phyloP scores from a whole-genome alignment of 2,888 invertebrate genomes.

The Iselma pallidipennis region DNA sequence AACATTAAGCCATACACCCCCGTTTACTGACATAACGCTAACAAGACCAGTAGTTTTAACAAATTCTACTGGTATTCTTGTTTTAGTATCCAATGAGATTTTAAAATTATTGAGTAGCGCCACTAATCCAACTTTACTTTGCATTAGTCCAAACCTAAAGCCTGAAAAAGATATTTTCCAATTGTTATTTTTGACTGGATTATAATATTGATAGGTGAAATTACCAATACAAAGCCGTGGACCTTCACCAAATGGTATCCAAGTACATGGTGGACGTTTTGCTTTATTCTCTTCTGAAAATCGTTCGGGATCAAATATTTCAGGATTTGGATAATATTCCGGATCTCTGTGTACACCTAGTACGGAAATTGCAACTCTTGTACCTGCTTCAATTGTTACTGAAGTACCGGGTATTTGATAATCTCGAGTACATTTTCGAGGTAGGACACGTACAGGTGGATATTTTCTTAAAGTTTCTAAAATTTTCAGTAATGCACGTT shows the following conservation, averaged over 20 bases:
- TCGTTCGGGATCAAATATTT: conserved; percentile 28
- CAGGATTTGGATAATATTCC: conserved; percentile 30
- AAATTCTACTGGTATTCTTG: background rate
- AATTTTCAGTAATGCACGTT: too few relatives aligned
- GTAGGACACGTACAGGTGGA: background rate
- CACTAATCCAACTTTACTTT: background rate
- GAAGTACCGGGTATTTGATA: background rate
- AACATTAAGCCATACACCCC: background rate
- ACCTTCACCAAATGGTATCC: conserved; percentile 46
- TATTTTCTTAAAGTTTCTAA: background rate
- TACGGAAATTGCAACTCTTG: background rate
- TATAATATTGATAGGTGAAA: background rate
- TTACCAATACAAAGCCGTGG: conserved; percentile 47
- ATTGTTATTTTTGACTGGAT: too few relatives aligned
- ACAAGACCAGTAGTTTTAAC: background rate
- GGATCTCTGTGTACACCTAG: conserved; percentile 28
- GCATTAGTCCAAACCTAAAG: background rate
- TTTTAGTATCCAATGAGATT: background rate
- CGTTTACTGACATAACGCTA: background rate
- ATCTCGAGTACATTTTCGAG: background rate
- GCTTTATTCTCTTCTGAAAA: conserved; percentile 22
- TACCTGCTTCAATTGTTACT: background rate
- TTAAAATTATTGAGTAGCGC: background rate
- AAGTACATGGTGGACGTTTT: conserved; percentile 22
- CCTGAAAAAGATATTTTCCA: background rate